Conservation (phyloP, 2,113 vertebrate genomes). For the Eulacestoma nigropectus region DNA sequence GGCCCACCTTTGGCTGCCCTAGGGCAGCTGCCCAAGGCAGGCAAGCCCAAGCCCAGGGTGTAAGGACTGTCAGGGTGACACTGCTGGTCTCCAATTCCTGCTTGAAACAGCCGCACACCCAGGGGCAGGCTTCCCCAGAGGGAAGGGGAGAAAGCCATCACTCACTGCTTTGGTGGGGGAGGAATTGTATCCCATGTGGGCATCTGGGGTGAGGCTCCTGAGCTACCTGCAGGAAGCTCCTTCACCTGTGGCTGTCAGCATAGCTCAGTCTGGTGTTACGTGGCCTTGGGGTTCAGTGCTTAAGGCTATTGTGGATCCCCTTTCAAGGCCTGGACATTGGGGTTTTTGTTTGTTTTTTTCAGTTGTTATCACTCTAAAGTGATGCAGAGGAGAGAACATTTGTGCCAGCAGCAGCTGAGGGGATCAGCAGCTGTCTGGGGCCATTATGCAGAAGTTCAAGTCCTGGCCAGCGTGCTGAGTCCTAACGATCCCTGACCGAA, state of each 20-base stretch:
- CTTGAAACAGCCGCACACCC: neutral
- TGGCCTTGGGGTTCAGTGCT: neutral
- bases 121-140: neutral
- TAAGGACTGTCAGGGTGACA: neutral
- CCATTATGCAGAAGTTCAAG: neutral
- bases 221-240: neutral
- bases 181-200: neutral
- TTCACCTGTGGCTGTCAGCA: neutral
- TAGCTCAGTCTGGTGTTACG: neutral
- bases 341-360: neutral
- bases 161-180: neutral
- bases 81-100: neutral
- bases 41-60: fast-evolving
- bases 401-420: neutral
- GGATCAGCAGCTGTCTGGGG: neutral
- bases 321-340: neutral
- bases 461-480: neutral
- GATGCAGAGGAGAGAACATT: neutral
- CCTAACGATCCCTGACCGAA: fast-evolving
- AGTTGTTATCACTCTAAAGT: neutral
- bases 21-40: neutral
- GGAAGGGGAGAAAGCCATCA: neutral
- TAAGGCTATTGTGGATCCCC: fast-evolving
- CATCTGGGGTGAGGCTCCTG: neutral
- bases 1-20: neutral